Evolutionary conservation across 1,140 invertebrate species (phyloP).

Genomic region (Drosophila miranda): DNA sequence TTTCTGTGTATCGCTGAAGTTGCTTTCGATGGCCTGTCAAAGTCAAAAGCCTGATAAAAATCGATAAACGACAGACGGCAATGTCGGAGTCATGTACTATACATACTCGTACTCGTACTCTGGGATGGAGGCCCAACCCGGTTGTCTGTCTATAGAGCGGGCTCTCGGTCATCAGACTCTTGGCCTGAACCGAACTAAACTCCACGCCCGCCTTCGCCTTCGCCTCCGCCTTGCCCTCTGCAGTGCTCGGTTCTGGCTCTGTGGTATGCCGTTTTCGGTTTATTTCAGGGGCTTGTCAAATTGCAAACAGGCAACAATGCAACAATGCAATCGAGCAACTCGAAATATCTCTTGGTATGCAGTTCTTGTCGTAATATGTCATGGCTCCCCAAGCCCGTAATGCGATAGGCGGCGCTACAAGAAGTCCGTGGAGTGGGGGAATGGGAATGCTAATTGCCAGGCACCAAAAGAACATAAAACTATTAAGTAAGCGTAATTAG

Average conservation of each 20-base stretch:
- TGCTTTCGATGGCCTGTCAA: slow-evolving; percentile 53
- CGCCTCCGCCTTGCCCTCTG: no score
- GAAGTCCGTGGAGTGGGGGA: not conserved
- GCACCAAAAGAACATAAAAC: slow-evolving; percentile 13
- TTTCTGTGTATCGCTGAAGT: slow-evolving; percentile 31
- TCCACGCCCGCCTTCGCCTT: not conserved
- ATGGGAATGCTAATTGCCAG: not conserved
- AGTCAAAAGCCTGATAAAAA: slow-evolving; percentile 68
- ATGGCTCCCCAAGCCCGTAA: slow-evolving; percentile 7
- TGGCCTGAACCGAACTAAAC: slow-evolving; percentile 17
- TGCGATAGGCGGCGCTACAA: slow-evolving; percentile 36
- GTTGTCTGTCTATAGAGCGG: slow-evolving; percentile 34
- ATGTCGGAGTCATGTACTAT: slow-evolving; percentile 1
- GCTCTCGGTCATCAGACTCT: slow-evolving; percentile 26
- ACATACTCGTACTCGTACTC: not conserved
- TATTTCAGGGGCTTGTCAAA: slow-evolving; percentile 62
- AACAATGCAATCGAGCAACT: not conserved
- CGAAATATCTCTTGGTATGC: slow-evolving; percentile 27
- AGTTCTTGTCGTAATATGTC: slow-evolving; percentile 4
- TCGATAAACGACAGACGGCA: slow-evolving; percentile 61
- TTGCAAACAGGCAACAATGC: slow-evolving; percentile 15
- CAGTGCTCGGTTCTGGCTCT: not conserved
- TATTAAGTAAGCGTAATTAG: slow-evolving; percentile 49
- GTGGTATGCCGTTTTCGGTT: slow-evolving; percentile 36
- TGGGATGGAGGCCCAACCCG: slow-evolving; percentile 30